Conservation (phyloP, 2,113 vertebrate species). For the Mastomys coucha region DNA sequence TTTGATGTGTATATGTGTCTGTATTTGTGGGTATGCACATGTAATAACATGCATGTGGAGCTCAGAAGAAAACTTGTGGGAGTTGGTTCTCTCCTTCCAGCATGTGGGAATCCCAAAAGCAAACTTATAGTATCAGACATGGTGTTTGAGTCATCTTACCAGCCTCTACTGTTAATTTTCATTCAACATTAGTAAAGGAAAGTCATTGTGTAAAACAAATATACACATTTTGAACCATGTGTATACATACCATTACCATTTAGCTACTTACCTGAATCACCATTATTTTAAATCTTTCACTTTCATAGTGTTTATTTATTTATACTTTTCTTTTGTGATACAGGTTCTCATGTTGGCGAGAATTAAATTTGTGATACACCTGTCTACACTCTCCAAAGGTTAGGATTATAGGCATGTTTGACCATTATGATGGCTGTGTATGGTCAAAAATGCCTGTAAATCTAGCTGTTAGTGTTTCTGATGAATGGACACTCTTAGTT, state of each 20-base stretch:
- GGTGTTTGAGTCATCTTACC: neutral
- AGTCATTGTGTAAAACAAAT: neutral
- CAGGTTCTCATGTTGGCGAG: neutral
- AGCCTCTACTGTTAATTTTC: neutral
- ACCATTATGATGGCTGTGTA: neutral
- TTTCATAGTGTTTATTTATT: neutral
- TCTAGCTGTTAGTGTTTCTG: neutral
- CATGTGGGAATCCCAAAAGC: neutral
- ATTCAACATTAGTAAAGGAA: neutral
- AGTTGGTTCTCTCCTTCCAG: neutral
- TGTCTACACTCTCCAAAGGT: neutral
- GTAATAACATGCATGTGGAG: neutral
- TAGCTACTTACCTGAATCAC: neutral
- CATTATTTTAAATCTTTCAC: neutral
- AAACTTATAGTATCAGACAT: neutral
- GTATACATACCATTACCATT: neutral
- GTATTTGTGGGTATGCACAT: neutral
- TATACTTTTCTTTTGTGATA: neutral
- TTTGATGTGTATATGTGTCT: too few relatives aligned
- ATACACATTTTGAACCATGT: neutral
- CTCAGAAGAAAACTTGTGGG: neutral
- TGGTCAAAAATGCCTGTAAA: neutral
- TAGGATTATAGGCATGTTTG: neutral
- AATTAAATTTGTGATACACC: neutral
- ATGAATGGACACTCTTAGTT: neutral